Base-by-base conservation (phyloP, 2,797 vertebrate genomes). In the Botia kubotai region DNA sequence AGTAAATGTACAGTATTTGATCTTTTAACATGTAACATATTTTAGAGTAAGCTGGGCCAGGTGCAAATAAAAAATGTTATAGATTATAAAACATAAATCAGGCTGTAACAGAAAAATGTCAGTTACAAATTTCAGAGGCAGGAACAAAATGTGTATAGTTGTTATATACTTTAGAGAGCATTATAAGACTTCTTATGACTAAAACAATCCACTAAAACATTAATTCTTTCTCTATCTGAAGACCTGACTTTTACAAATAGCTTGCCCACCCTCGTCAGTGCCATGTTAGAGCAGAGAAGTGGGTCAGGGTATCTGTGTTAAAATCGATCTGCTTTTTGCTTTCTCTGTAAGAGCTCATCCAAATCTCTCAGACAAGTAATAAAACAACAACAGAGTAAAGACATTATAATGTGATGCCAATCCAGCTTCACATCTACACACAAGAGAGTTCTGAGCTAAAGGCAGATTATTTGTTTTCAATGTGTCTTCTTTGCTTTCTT, bases 311-410 rank as follows among this genome's bases (percentile, higher is more conserved):
- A 91, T 89, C 87, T 87, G 85, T 87, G 79, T 79, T 76, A 79
- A 87, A 87, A 93, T 90, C 63, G 81, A 93, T 90, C 83, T 80
- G 85, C 83, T 89, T 86, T 87, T 84, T 85, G 85, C 82, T 85
- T 78, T 77, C 80, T 78, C 90, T 89, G 75, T 88, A 88, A 89
- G 87, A 83, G 85, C 84, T 77, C 83, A 86, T 79, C 86, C 79
- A 87, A 88, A 92, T 86, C 90, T 87, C 88, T 90, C 86, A 88
- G 89, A 90, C 88, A 90, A 87, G 89, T 81, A 84, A 88, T 86
- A 89, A 91, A 92, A 89, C 92, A 92, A 89, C 88, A 85, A 88
- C 88, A 85, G 19, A 66, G n/a, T 48, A 55, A 26, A 79, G 72
- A 79, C 46, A 50, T 72, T 91, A 70, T 87, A 87, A 91, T 87